Conservation (phyloP, 1,140 invertebrate genomes). For the Aphis gossypii region DNA sequence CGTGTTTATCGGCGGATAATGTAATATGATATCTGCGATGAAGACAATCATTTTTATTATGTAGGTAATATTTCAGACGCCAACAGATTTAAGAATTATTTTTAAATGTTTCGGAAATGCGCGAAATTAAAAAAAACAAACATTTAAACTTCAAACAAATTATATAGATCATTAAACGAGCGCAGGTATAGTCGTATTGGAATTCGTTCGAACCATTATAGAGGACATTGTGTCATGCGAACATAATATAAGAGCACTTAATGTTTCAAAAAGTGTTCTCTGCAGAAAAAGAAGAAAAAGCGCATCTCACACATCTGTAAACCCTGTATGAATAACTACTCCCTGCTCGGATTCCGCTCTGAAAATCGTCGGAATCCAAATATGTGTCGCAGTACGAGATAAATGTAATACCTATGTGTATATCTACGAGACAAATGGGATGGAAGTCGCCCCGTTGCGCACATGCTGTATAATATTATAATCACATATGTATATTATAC, state of each 20-base stretch:
- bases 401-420: not conserved
- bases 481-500: not conserved
- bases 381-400: not conserved
- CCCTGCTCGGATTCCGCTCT: not conserved
- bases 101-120: not conserved
- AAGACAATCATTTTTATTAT: not conserved
- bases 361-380: not conserved
- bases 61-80: not conserved
- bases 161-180: not conserved
- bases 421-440: not conserved
- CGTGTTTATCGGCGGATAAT: not conserved
- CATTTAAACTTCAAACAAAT: not conserved
- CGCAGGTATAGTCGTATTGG: not conserved
- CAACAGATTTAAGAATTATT: not conserved
- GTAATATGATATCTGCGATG: too few relatives aligned
- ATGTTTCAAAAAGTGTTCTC: not conserved
- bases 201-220: not conserved
- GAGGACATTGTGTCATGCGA: too few relatives aligned
- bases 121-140: not conserved
- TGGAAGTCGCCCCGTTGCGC: not conserved
- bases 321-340: not conserved
- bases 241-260: too few relatives aligned
- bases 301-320: not conserved
- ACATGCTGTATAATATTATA: not conserved
- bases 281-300: not conserved